Conservation (phyloP, 2,888 invertebrate species). For the Geophilus truncorum region DNA sequence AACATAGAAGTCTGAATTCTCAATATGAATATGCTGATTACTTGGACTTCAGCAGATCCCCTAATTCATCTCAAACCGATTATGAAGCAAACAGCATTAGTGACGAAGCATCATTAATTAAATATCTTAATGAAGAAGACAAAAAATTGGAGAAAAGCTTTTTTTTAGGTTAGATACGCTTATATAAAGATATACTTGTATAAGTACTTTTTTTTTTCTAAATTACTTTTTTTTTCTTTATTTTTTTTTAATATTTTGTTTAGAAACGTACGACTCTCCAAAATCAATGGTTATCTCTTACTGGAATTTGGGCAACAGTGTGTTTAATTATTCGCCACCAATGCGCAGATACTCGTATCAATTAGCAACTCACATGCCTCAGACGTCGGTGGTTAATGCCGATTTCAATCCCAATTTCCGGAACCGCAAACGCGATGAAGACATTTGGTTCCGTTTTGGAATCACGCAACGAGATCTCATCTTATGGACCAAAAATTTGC, state of each 20-base stretch:
- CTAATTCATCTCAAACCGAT: neutral
- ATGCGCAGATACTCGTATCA: slow-evolving; percentile 35
- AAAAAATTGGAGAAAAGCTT: neutral
- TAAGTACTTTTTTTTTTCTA: neutral
- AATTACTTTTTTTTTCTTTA: too few species aligned
- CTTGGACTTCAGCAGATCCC: neutral
- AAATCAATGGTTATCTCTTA: neutral
- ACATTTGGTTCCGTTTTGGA: slow-evolving; percentile 49
- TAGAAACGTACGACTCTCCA: neutral
- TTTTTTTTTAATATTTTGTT: neutral
- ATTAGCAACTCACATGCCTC: slow-evolving; percentile 30
- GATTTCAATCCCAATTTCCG: slow-evolving; percentile 22
- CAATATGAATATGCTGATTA: neutral
- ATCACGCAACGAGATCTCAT: slow-evolving; percentile 64
- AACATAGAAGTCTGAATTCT: neutral
- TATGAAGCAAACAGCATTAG: slow-evolving; percentile 25
- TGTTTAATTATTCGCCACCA: neutral
- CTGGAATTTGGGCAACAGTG: slow-evolving; percentile 19
- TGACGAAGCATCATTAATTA: slow-evolving; percentile 30
- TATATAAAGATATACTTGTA: neutral
- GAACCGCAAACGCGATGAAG: neutral
- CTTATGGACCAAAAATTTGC: slow-evolving; percentile 71
- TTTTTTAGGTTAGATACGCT: neutral
- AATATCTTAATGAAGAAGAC: neutral
- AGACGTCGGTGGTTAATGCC: slow-evolving; percentile 19